Evolutionary conservation across 2,888 invertebrate genomes (phyloP), one percentile per base, ranked within the genome.

Genomic region (Elmis aenea): DNA sequence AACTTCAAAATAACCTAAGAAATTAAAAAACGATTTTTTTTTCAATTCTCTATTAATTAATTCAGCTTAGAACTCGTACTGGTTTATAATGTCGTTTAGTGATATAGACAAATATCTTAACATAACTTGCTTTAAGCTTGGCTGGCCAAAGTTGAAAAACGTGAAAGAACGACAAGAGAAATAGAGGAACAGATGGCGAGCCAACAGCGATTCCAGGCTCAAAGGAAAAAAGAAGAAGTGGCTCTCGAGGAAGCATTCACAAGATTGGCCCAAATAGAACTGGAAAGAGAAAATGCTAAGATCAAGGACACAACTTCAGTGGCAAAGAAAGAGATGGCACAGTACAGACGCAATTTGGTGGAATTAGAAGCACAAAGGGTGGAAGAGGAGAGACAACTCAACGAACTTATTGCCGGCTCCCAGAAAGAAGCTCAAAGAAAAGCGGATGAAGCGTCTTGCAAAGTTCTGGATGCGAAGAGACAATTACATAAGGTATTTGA

Each of bases 361-460:
- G 54, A 66, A 37, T 41, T 68, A 13, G 57, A 60, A 26, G 42
- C 46, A 26, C 52, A 62, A 39, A 49, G 59, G 5, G 55, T 57
- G 33, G 45, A 53, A 12, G 66, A 68, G 41, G 65, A 68, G 24
- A 38, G 43, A 8, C 45, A 57, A 42, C 41, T 66, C 2, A 42
- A 55, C 9, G 48, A 50, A 33, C 28, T 65, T n/a, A 35, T 66
- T 15, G 50, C 55, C 10, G 41, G 55, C 9, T 52, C 62, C 37
- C 48, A 52, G 21, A 51, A 51, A 14, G 54, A 48, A 15, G 51
- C 62, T 9, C 55, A 63, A 31, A 48, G 45, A 16, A 58, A 64
- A 37, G 59, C 64, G 29, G 59, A 62, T 13, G 61, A 62, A 11
- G 62, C 59, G 0, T 47, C 42, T 12, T 65, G 66, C 40, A 62